Conservation (phyloP, 2,797 vertebrate species). For the Gymnoscopelus microlampas region DNA sequence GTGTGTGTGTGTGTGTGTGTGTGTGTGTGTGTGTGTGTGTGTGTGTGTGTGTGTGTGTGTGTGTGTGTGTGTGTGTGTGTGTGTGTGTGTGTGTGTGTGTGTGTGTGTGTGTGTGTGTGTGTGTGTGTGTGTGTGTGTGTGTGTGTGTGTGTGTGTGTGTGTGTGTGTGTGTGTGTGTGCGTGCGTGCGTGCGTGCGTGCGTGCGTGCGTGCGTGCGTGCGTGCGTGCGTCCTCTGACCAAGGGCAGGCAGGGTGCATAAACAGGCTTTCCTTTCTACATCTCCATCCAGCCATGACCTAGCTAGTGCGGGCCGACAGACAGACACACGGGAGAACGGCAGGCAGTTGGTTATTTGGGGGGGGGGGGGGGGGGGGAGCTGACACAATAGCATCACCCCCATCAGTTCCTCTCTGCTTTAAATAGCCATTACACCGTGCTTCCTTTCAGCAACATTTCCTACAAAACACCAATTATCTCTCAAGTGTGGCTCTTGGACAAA, state of each 20-base stretch:
- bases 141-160: constrained; percentile 17
- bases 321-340: constrained; percentile 64
- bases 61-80: constrained; percentile 46
- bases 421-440: constrained; percentile 75
- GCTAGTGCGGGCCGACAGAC: constrained; percentile 69
- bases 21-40: constrained; percentile 8
- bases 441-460: constrained; percentile 72
- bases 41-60: constrained; percentile 4
- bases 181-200: constrained; percentile 5
- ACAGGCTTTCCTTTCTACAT: constrained; percentile 80
- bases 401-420: constrained; percentile 79
- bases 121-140: constrained; percentile 44
- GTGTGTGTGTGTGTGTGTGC: constrained; percentile 3
- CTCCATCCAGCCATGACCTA: constrained; percentile 80
- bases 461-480: constrained; percentile 76
- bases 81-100: constrained; percentile 9
- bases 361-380: constrained; percentile 36
- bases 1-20: constrained; percentile 46
- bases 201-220: constrained; percentile 45
- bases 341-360: constrained; percentile 73
- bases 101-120: constrained; percentile 5
- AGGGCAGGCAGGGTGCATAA: constrained; percentile 74
- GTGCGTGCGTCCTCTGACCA: constrained; percentile 54
- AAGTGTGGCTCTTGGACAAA: constrained; percentile 75
- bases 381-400: constrained; percentile 71